phyloP scores from a whole-genome alignment of 2,888 invertebrate species.

The Saturnia pavonia region DNA sequence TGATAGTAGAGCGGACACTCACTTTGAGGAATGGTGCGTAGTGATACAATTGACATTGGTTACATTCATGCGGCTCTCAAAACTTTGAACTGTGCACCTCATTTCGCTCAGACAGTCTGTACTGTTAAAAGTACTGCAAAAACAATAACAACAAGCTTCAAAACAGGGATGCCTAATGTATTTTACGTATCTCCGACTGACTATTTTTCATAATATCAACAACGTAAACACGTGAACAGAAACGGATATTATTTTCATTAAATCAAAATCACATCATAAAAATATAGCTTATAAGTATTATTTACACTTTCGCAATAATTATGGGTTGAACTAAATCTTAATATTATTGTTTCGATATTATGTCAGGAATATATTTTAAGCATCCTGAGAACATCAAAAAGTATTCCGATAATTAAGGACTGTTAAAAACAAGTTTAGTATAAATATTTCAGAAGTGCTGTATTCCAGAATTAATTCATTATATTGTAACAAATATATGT shows the following conservation, averaged over 20 bases:
- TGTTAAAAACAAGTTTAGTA: not conserved
- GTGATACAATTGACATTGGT: constrained; percentile 73
- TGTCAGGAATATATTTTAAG: not conserved
- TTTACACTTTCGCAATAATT: not conserved
- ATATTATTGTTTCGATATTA: not conserved
- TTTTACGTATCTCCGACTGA: not conserved
- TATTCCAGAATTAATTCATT: not conserved
- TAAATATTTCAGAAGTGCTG: not conserved
- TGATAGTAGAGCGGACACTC: constrained; percentile 53
- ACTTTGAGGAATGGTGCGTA: constrained; percentile 72
- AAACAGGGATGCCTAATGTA: constrained; percentile 7
- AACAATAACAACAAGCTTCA: constrained; percentile 69
- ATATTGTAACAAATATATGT: not conserved
- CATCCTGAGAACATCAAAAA: not conserved
- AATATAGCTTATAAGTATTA: not conserved
- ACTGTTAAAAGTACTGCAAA: constrained; percentile 81
- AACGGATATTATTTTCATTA: too few relatives aligned
- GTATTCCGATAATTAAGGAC: not conserved
- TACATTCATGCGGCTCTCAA: constrained; percentile 78
- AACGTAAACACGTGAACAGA: too few relatives aligned
- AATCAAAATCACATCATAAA: too few relatives aligned
- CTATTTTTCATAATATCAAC: not conserved
- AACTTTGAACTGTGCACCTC: constrained; percentile 74
- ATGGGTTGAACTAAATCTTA: not conserved
- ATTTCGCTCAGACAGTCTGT: constrained; percentile 77